Evolutionary conservation across 2,797 vertebrate genomes (phyloP).

Genomic region (Pseudochaenichthys georgianus): DNA sequence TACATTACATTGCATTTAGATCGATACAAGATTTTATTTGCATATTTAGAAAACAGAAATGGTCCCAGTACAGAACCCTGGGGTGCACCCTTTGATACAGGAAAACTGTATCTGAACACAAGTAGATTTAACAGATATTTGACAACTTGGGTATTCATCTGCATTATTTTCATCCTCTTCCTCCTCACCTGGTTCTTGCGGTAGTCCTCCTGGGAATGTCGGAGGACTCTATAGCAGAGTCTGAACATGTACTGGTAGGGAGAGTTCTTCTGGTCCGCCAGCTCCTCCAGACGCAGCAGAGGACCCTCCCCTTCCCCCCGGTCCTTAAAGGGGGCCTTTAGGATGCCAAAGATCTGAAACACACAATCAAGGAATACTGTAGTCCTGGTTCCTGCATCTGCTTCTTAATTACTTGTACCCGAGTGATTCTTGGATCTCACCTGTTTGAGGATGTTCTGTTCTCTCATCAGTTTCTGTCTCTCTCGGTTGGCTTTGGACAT

Average conservation of each 20-base stretch:
- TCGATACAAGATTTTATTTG: too few relatives aligned
- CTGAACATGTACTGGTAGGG: constrained; percentile 98
- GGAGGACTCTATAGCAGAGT: constrained; percentile 94
- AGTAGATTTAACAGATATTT: background rate
- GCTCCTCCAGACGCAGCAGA: constrained; percentile 92
- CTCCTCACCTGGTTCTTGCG: constrained; percentile 95
- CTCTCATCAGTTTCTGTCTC: constrained; percentile 97
- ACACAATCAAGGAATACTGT: background rate
- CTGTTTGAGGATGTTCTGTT: constrained; percentile 99
- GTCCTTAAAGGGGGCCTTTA: constrained; percentile 95
- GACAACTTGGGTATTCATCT: background rate
- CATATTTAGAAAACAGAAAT: background rate
- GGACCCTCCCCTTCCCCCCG: constrained; percentile 90
- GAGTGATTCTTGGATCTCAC: constrained; percentile 63
- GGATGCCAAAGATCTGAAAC: constrained; percentile 94
- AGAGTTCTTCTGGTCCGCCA: constrained; percentile 95
- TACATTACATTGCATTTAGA: too few relatives aligned
- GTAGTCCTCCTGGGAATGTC: constrained; percentile 97
- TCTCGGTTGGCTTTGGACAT: constrained; percentile 95
- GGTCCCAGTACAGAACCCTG: background rate
- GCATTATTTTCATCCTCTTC: background rate
- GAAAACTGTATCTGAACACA: background rate
- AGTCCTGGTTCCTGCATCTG: background rate
- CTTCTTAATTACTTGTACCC: background rate
- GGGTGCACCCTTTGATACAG: background rate